Evolutionary conservation across 2,888 invertebrate genomes (phyloP), one percentile per base, ranked within the genome.

Genomic region (Gastracanthus pulcherrimus): DNA sequence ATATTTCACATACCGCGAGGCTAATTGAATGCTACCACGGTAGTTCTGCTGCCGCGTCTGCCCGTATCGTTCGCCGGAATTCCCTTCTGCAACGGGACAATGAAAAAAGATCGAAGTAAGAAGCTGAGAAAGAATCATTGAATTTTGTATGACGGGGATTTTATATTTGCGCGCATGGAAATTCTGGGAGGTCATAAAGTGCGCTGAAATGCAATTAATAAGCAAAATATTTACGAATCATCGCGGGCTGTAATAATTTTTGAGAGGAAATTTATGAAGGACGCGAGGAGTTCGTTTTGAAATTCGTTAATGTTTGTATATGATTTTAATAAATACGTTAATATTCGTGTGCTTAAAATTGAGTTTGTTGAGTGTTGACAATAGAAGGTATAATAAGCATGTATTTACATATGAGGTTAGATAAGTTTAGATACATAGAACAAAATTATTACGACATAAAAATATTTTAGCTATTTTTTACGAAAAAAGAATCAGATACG

Each of bases 1-100:
- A 90, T 90, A 91, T 89, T 90, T 91, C 88, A 90, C 89, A 87
- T 89, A 87, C 88, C 87, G 89, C 88, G 89, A 88, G 86, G 88
- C 89, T 90, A 91, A 91, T 91, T 91, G 91, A 91, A 91, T 90
- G 91, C 90, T 91, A 90, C 91, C 89, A 89, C 89, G 89, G 90
- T 90, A 90, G 90, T 91, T 89, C 86, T 86, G 85, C 85, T 86
- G 86, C 86, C 86, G 60, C 31, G 7, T 38, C 58, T 58, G 58
- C 38, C 38, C 9, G n/a, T 26, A 7, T 31, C 26, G n/a, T n/a
- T 48, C 66, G 38, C 58, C 16, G n/a, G n/a, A n/a, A n/a, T n/a
- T n/a, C 9, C 55, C 11, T 11, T 19, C 62, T 45, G 19, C 38
- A 45, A 67, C 29, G 3, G 13, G 34, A 29, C 7, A 36, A 26